Base-by-base conservation (phyloP, 2,113 vertebrate species). In the Brachyistius frenatus region DNA sequence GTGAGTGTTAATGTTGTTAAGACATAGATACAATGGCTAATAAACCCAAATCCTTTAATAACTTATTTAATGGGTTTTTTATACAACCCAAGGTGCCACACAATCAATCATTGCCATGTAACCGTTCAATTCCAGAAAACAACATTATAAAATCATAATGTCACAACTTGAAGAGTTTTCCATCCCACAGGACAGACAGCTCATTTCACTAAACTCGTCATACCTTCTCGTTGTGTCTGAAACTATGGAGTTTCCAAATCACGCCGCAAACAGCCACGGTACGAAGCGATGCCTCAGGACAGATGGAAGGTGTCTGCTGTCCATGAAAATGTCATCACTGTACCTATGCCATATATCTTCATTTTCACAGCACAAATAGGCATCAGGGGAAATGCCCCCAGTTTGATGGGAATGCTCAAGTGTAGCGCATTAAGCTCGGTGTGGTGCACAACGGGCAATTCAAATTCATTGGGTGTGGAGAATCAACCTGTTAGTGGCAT, bases 261-360 rank as follows among this genome's bases (percentile, higher is more conserved):
- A 74, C 11, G 0, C 49, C 46, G 74, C 80, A 78, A 85, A 80
- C 88, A 88, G 60, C 68, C 54, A n/a, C 69, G 54, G 80, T 54
- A 57, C 44, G 61, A 85, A 56, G 23, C 31, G n/a, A 78, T 64
- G 66, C 65, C 67, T 84, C 23, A 8, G 75, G 80, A 86, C 84
- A 85, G 88, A 90, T 73, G 66, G 89, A 81, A 72, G 44, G 70
- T 86, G 81, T 90, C 86, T 89, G 49, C 76, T 78, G 79, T 79
- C 63, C 80, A 41, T 83, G 76, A 76, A 90, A 89, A 84, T 89
- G 86, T 90, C 89, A 88, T 81, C 69, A 55, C 70, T 71, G 44
- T 78, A 90, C 91, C 88, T 92, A 84, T 7, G 8, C 66, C 58
- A 88, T 92, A 81, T 58, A 74, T 92, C 90, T 91, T 92, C 91